Percentiles rank a stretch among this genome's conserved stretches.
Evolutionary conservation across 2,113 vertebrate species (phyloP).

Genomic region (Cheirogaleus medius): DNA sequence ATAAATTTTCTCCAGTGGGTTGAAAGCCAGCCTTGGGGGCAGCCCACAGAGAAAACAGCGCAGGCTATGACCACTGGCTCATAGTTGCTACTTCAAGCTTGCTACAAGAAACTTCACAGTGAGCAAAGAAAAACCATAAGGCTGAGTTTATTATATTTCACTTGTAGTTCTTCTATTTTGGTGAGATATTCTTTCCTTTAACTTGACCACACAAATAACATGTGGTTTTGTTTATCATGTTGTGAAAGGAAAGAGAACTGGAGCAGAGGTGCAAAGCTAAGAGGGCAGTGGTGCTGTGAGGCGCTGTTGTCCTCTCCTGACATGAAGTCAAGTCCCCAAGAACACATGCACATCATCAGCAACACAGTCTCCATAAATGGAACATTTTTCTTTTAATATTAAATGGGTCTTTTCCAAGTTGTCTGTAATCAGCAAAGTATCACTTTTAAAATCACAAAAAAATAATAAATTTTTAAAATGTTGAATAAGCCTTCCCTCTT

Average conservation of each 20-base stretch:
- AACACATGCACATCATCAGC: neutral
- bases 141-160: slow-evolving; percentile 39
- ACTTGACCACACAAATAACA: slow-evolving; percentile 66
- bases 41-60: slow-evolving; percentile 7
- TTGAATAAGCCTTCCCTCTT: neutral
- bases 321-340: neutral
- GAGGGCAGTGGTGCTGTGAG: neutral
- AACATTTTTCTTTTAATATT: neutral
- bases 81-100: neutral
- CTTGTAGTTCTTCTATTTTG: slow-evolving; percentile 51
- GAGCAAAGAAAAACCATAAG: slow-evolving; percentile 27
- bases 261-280: slow-evolving; percentile 53
- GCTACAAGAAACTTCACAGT: neutral
- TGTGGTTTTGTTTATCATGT: slow-evolving; percentile 63
- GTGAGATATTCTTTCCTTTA: slow-evolving; percentile 57
- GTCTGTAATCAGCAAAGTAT: neutral
- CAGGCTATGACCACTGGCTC: neutral
- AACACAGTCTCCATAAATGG: neutral
- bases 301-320: neutral
- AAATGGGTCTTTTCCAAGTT: neutral
- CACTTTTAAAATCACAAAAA: neutral
- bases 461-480: neutral
- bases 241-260: slow-evolving; percentile 65
- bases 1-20: slow-evolving; percentile 28
- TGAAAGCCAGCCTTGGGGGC: slow-evolving; percentile 4